Evolutionary conservation across 2,113 vertebrate genomes (phyloP).

Genomic region (Chelonoidis abingdonii): DNA sequence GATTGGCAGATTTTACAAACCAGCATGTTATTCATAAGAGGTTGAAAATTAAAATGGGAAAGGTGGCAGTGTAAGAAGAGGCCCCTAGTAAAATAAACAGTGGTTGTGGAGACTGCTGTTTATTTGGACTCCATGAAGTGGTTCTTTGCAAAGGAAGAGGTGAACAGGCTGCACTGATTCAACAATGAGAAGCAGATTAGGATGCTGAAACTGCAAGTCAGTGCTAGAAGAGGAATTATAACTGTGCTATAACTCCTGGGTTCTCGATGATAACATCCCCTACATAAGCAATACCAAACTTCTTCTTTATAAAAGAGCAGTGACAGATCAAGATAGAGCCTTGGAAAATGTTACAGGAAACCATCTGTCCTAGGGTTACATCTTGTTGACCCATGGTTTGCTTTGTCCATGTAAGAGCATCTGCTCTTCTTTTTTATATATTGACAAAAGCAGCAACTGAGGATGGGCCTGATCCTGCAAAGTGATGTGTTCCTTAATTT

Average conservation of each 20-base stretch:
- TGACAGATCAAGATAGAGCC: not conserved
- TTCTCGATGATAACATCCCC: rapidly evolving
- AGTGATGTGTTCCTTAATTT: not conserved
- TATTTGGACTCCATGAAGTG: constrained; percentile 36
- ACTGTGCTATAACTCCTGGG: rapidly evolving
- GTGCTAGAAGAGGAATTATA: not conserved
- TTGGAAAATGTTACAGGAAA: not conserved
- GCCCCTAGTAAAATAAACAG: constrained; percentile 60
- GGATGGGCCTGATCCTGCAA: not conserved
- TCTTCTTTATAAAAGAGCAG: not conserved
- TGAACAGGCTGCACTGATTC: constrained; percentile 7
- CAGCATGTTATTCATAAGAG: constrained; percentile 68
- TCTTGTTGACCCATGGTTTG: not conserved
- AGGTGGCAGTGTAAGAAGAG: constrained; percentile 43
- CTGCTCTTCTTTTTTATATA: rapidly evolving
- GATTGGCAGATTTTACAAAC: constrained; percentile 71
- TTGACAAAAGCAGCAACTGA: not conserved
- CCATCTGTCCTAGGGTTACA: not conserved
- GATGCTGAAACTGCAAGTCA: rapidly evolving
- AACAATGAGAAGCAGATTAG: not conserved
- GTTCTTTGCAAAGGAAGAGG: constrained; percentile 56
- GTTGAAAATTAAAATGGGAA: constrained; percentile 58
- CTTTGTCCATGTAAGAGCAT: rapidly evolving
- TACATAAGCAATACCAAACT: rapidly evolving
- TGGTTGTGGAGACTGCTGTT: constrained; percentile 60